Evolutionary conservation across 92 coral and sea anemone genomes (phyloP), one percentile per base, ranked within the genome.

Genomic region (Zoanthus sansibaricus): DNA sequence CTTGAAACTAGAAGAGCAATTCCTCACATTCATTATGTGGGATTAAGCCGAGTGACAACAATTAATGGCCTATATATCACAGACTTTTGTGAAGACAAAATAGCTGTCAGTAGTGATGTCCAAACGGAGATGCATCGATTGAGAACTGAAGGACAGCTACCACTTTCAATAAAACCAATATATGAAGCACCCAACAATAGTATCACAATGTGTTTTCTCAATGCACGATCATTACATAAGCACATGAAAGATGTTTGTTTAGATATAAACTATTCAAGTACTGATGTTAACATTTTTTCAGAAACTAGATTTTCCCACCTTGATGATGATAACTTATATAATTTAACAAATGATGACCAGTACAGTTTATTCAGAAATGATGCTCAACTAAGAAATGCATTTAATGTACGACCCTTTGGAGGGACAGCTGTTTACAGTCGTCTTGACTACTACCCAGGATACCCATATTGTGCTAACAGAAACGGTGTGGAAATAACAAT

Each of bases 401-500:
- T 72, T 58, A 73, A 74, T 20, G 76, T 44, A 15, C 20, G 86
- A 69, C 92, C 92, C 31, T 89, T 51, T 89, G 78, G 61, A 55
- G 61, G 61, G 61, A 55, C 10, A 55, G 61, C 61, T 55, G 61
- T 55, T 55, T 55, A 55, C 6, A 55, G 61, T 55, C 61, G 61
- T 18, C 59, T 88, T 82, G 76, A 82, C 74, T 87, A 87, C 71
- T 87, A 90, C 82, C 89, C 93, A 58, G 90, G 95, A 62, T 90
- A 91, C 85, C 82, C 94, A 87, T 85, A 89, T 83, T 89, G 93
- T 82, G 58, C 82, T 73, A 92, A 92, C 71, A 21, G 86, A 55
- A 93, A 93, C 84, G 93, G 91, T 66, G 79, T 92, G 78, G 93
- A 90, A 69, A 87, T 92, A 82, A 80, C 72, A 37, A 73, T 80